Conservation (phyloP, 2,888 invertebrate genomes). For the Orthosia cruda region DNA sequence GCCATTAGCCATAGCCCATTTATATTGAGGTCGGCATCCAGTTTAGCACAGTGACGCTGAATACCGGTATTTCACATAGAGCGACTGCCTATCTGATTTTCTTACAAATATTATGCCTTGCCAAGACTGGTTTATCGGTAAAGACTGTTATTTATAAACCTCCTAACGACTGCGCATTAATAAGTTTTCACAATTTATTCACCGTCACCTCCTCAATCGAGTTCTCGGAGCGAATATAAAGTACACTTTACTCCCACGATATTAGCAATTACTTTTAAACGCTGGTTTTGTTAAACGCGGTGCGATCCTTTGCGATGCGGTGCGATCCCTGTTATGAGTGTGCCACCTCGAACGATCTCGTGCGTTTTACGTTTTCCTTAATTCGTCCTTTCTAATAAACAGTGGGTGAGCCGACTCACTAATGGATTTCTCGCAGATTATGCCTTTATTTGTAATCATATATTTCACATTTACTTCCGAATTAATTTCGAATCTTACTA, state of each 20-base stretch:
- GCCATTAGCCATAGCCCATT: no score
- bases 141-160: conserved; percentile 11
- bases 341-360: not conserved
- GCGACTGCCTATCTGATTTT: no score
- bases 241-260: conserved; percentile 19
- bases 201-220: conserved; percentile 20
- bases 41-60: not conserved
- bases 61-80: not conserved
- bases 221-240: conserved; percentile 16
- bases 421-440: conserved; percentile 6
- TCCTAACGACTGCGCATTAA: not conserved
- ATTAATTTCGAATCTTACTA: not conserved
- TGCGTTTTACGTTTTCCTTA: not conserved
- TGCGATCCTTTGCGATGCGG: not conserved
- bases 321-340: no score
- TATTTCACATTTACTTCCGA: not conserved
- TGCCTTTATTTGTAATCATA: not conserved
- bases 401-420: not conserved
- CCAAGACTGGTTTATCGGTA: no score
- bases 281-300: conserved; percentile 2
- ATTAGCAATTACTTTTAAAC: conserved; percentile 41
- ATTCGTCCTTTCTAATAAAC: conserved; percentile 9
- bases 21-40: not conserved
- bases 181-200: conserved; percentile 4
- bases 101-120: no score